Evolutionary conservation across 2,888 invertebrate species (phyloP), one percentile per base, ranked within the genome.

Genomic region (Chymomyza procnemis): DNA sequence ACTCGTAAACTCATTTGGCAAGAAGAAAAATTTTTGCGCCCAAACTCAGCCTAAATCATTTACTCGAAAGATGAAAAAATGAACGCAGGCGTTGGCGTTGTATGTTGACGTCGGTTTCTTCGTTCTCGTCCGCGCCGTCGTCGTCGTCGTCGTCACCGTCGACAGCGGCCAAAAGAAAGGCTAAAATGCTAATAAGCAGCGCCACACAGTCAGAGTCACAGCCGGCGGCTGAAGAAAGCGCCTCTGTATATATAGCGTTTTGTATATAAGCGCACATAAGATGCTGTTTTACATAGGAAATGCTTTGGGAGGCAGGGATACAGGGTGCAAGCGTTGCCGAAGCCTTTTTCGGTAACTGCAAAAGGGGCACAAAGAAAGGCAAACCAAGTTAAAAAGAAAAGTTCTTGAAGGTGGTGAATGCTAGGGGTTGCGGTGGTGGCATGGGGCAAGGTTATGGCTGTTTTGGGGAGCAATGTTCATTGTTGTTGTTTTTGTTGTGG

Each of bases 131-230:
- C n/a, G n/a, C 61, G 47, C 48, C 52, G 48, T 34, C 78, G 62
- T 46, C 59, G 58, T 46, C 59, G 58, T 71, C 61, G 50, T 22
- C 54, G 41, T 46, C 78, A 68, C 56, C 73, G 62, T 67, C 63
- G 68, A 26, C 66, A 18, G 56, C 22, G 16, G 66, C 69, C 74
- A 74, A 71, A 79, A 82, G 79, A 83, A 83, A 84, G 83, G 83
- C 85, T 84, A 79, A 84, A 84, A 84, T 84, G 83, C 83, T 84
- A 84, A 84, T 84, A 84, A 83, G 83, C 83, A 82, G 68, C 60
- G 41, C 47, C 19, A 21, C 19, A 21, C 18, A 50, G 50, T n/a
- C 16, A 19, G 19, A 19, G 18, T 19, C 54, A 19, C 41, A 16
- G 57, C 57, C 41, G 61, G 50, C 54, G 18, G 54, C 54, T 21